These are phyloP conservation scores for Amphiprion ocellaris DNA, from an alignment of 2,113 vertebrate genomes.

Conservation along the genomic window DNA sequence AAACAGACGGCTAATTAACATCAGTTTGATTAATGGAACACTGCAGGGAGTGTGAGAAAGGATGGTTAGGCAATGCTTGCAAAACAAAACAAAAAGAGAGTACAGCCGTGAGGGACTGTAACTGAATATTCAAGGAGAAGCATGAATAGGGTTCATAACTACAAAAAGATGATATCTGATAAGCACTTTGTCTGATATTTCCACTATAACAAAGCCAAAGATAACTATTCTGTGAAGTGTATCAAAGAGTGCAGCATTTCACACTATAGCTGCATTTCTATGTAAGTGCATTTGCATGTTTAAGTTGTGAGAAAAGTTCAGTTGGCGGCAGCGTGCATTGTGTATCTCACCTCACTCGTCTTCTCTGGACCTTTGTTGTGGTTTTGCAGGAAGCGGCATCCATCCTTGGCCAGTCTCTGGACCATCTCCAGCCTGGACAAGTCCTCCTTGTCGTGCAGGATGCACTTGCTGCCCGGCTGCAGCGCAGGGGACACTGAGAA, in stretches of 20 bases:
- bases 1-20: constrained; percentile 42
- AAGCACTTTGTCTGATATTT: not conserved
- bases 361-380: constrained; percentile 87
- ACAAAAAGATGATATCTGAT: constrained; percentile 31
- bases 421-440: constrained; percentile 92
- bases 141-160: constrained; percentile 7
- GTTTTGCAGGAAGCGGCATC: constrained; percentile 89
- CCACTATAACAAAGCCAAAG: constrained; percentile 2
- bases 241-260: not conserved
- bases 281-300: not conserved
- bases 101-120: constrained; percentile 9
- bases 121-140: constrained; percentile 13
- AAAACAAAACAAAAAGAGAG: constrained; percentile 1
- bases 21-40: constrained; percentile 47
- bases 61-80: constrained; percentile 4
- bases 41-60: constrained; percentile 6
- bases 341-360: constrained; percentile 87
- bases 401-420: constrained; percentile 93
- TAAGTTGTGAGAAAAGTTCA: not conserved
- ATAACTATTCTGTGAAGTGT: not conserved
- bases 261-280: not conserved
- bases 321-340: constrained; percentile 8
- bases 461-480: constrained; percentile 89
- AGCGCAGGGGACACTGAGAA: constrained; percentile 92
- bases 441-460: constrained; percentile 91